A percentile compares a stretch with the other conserved stretches of the same genome.
phyloP scores from a whole-genome alignment of 2,888 invertebrate genomes.

The Scaptodrosophila latifasciaeformis region DNA sequence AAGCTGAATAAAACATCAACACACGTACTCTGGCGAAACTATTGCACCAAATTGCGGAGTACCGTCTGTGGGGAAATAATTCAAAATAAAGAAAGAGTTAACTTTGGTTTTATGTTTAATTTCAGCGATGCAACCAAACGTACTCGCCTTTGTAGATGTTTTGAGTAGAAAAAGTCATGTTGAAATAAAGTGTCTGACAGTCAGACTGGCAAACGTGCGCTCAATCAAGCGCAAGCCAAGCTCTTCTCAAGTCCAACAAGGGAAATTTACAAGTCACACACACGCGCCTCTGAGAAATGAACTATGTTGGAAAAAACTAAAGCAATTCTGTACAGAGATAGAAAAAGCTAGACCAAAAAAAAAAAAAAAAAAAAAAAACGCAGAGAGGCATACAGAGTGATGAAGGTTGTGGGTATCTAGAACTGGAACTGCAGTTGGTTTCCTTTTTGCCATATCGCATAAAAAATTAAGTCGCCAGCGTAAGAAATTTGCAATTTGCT shows the following conservation, averaged over 20 bases:
- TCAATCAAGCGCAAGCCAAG: slow-evolving; percentile 48
- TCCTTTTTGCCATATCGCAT: slow-evolving; percentile 46
- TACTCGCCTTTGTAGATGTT: slow-evolving; percentile 21
- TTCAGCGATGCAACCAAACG: background rate
- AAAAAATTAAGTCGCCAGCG: slow-evolving; percentile 58
- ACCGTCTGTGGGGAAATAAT: too few species aligned
- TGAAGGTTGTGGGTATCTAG: too few species aligned
- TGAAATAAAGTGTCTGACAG: slow-evolving; percentile 33
- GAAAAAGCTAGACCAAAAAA: background rate
- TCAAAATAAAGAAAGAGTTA: slow-evolving; percentile 54
- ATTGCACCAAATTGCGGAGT: slow-evolving; percentile 42
- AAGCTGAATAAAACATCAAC: slow-evolving; percentile 32
- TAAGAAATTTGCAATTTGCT: slow-evolving; percentile 56
- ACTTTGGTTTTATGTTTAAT: slow-evolving; percentile 8
- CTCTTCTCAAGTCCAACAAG: slow-evolving; percentile 44
- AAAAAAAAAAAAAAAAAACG: background rate
- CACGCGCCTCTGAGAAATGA: background rate
- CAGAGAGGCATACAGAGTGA: background rate
- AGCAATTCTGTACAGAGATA: background rate
- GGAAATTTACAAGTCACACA: slow-evolving; percentile 59
- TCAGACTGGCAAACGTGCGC: slow-evolving; percentile 55
- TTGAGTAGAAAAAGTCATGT: background rate
- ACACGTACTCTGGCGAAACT: slow-evolving; percentile 37
- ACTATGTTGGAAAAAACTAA: background rate
- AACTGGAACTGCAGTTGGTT: slow-evolving; percentile 15